A percentile compares a stretch with the other conserved stretches of the same genome.
Evolutionary conservation across 2,888 invertebrate genomes (phyloP).

Genomic region (Polydrusus pterygomalis): DNA sequence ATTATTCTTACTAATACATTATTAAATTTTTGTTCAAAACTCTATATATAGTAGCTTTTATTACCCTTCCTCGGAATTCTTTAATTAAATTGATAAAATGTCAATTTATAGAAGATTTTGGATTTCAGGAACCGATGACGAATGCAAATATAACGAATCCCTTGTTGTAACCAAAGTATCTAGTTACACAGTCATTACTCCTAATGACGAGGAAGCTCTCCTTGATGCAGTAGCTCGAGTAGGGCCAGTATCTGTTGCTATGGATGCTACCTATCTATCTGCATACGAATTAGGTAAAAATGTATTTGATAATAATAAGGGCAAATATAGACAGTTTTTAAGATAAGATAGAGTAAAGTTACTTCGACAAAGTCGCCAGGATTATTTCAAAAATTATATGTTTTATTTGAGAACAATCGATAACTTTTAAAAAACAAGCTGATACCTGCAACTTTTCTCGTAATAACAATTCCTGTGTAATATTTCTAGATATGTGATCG

Average conservation of each 20-base stretch:
- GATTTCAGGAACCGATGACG: slow-evolving; percentile 23
- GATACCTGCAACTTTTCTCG: too few relatives aligned
- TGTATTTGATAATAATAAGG: neutral
- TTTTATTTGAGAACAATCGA: too few relatives aligned
- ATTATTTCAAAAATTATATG: too few relatives aligned
- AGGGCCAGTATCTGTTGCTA: slow-evolving; percentile 46
- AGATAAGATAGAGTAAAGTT: too few relatives aligned
- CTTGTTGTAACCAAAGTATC: slow-evolving; percentile 41
- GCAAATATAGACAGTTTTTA: neutral
- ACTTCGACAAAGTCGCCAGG: too few relatives aligned
- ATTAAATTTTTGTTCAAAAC: too few relatives aligned
- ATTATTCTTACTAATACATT: too few relatives aligned
- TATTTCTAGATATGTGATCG: too few relatives aligned
- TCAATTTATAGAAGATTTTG: neutral
- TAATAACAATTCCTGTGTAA: too few relatives aligned
- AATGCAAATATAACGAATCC: slow-evolving; percentile 35
- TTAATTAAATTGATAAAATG: neutral
- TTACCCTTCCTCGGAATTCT: too few relatives aligned
- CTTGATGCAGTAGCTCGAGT: slow-evolving; percentile 42
- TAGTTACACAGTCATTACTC: slow-evolving; percentile 6
- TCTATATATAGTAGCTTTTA: too few relatives aligned
- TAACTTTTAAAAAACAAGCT: too few relatives aligned
- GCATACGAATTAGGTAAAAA: slow-evolving; percentile 30
- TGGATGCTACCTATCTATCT: slow-evolving; percentile 38
- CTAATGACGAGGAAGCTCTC: slow-evolving; percentile 36